Evolutionary conservation across 2,888 invertebrate species (phyloP).

Genomic region (Lithophane semibrunnea): DNA sequence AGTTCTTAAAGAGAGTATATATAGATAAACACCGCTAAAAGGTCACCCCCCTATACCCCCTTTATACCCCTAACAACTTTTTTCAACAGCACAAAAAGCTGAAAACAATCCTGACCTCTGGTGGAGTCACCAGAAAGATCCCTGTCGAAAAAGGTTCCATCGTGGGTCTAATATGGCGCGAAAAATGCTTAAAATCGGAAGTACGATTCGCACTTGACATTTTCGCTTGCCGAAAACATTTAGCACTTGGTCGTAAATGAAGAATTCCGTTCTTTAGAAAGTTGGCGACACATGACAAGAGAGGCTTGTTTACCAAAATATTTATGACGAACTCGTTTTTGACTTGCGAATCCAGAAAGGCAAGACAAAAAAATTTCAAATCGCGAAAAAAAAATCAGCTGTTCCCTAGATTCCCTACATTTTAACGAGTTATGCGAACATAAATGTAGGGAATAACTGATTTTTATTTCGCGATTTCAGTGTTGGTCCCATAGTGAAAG

Average conservation of each 20-base stretch:
- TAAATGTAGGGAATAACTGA: no score
- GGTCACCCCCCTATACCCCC: no score
- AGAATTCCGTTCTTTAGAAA: slow-evolving; percentile 68
- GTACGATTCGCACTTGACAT: slow-evolving; percentile 33
- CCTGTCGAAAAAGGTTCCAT: not conserved
- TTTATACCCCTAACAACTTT: not conserved
- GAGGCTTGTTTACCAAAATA: slow-evolving; percentile 49
- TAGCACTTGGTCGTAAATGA: slow-evolving; percentile 63
- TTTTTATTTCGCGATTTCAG: no score
- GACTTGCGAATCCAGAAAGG: slow-evolving; percentile 20
- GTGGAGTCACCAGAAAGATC: not conserved
- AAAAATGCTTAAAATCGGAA: not conserved
- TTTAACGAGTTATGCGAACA: no score
- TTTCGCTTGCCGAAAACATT: slow-evolving; percentile 25
- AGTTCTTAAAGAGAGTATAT: no score
- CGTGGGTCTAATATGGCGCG: not conserved
- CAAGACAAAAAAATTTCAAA: not conserved
- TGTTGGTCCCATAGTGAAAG: no score
- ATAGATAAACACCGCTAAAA: not conserved
- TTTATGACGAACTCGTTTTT: slow-evolving; percentile 48
- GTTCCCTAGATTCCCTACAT: no score
- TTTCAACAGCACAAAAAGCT: not conserved
- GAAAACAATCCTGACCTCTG: not conserved
- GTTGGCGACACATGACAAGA: slow-evolving; percentile 43
- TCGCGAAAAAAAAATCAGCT: no score